A percentile compares a stretch with the other conserved stretches of the same genome.
phyloP scores from a whole-genome alignment of 2,797 vertebrate genomes.

The Lycodopsis pacificus region DNA sequence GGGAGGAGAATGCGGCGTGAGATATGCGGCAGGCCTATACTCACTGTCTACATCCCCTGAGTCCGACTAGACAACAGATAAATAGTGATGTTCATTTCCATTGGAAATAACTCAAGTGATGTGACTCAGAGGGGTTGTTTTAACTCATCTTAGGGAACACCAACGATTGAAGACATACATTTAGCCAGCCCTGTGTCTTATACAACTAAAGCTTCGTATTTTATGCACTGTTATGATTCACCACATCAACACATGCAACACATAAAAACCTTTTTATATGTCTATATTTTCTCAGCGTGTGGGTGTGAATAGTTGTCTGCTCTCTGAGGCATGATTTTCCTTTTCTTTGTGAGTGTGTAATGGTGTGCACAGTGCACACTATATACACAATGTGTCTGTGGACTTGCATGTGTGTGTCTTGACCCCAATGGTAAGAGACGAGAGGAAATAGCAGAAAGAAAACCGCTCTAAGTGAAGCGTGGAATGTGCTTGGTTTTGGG shows the following conservation, averaged over 20 bases:
- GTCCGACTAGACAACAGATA: background rate
- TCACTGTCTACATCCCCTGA: background rate
- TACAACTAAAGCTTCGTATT: conserved; percentile 6
- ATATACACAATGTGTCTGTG: conserved; percentile 33
- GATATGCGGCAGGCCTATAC: too few relatives aligned
- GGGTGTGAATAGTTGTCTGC: conserved; percentile 63
- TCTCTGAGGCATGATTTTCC: conserved; percentile 21
- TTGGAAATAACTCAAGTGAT: conserved; percentile 29
- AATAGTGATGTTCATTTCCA: conserved; percentile 1
- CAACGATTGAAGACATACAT: conserved; percentile 21
- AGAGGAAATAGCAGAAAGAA: conserved; percentile 53
- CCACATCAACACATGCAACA: conserved; percentile 47
- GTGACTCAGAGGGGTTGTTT: conserved; percentile 6
- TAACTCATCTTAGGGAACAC: conserved; percentile 31
- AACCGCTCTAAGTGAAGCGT: conserved; percentile 55
- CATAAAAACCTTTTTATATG: conserved; percentile 43
- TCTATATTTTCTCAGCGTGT: conserved; percentile 57
- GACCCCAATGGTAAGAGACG: conserved; percentile 51
- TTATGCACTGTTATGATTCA: conserved; percentile 52
- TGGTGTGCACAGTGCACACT: conserved; percentile 7
- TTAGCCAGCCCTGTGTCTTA: background rate
- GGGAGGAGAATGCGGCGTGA: too few relatives aligned
- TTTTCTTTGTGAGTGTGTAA: conserved; percentile 32
- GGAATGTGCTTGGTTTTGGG: conserved; percentile 69
- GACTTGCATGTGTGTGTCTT: conserved; percentile 38